These are phyloP conservation scores for Gorsachius magnificus DNA, from an alignment of 2,797 vertebrate genomes.

Conservation along the genomic window DNA sequence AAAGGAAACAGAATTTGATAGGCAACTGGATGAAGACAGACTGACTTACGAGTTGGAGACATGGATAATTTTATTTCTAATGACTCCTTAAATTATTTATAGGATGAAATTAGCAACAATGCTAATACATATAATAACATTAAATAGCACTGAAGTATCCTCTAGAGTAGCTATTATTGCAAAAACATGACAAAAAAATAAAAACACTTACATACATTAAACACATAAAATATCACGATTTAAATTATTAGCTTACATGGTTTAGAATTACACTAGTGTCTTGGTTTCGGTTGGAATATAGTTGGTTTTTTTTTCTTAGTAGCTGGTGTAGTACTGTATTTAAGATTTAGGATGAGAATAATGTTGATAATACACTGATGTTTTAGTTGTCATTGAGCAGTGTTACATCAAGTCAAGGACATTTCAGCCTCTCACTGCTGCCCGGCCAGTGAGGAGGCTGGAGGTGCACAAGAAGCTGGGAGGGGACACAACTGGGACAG, in stretches of 20 bases:
- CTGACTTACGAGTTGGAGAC: neutral
- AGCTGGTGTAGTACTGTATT: neutral
- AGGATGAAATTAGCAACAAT: neutral
- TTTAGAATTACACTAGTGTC: neutral
- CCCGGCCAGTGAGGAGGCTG: neutral
- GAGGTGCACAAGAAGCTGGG: neutral
- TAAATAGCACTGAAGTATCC: neutral
- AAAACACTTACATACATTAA: neutral
- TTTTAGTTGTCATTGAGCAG: neutral
- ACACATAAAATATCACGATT: neutral
- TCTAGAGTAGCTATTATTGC: neutral
- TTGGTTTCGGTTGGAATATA: neutral
- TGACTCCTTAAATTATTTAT: neutral
- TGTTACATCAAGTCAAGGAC: neutral
- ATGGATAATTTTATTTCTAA: neutral
- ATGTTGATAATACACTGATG: neutral
- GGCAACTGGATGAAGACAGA: neutral
- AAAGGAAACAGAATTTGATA: neutral
- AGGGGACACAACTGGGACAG: neutral
- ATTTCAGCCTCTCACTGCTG: neutral
- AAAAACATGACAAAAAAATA: neutral
- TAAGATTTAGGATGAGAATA: neutral
- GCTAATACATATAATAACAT: neutral
- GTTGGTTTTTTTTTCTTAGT: neutral
- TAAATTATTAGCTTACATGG: neutral